phyloP scores from a whole-genome alignment of 2,113 vertebrate species.

The Pionites leucogaster region DNA sequence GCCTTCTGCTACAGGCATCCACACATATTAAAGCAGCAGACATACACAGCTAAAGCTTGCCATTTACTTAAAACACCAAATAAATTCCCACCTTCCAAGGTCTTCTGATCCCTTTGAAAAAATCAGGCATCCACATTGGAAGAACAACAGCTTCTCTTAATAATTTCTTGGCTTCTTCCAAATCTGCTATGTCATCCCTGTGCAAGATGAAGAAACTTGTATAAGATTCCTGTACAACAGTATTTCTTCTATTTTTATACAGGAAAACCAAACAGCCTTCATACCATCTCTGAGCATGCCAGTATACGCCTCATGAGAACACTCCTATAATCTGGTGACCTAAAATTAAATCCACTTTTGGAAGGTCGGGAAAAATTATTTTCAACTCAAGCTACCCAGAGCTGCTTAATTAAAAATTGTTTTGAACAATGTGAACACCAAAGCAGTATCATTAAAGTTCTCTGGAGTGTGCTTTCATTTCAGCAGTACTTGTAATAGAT shows the following conservation, averaged over 20 bases:
- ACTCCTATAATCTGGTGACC: not conserved
- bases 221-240: not conserved
- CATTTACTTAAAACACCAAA: not conserved
- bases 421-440: constrained; percentile 18
- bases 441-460: constrained; percentile 4
- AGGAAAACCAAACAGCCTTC: not conserved
- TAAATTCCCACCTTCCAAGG: constrained; percentile 81
- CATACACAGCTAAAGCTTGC: not conserved
- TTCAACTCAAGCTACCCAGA: constrained; percentile 14
- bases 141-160: constrained; percentile 84
- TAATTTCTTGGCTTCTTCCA: constrained; percentile 86
- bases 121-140: constrained; percentile 88
- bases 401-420: constrained; percentile 54
- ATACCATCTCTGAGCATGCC: not conserved
- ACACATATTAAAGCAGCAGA: not conserved
- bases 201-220: constrained; percentile 11
- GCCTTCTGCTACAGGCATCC: not conserved
- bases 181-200: constrained; percentile 85
- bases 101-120: constrained; percentile 85
- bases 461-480: not conserved
- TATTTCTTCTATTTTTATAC: not conserved
- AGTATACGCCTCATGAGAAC: not conserved
- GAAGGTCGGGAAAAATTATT: not conserved
- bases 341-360: constrained; percentile 33
- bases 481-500: not conserved